Evolutionary conservation across 1,140 invertebrate genomes (phyloP).

Genomic region (Olivierus martensii): DNA sequence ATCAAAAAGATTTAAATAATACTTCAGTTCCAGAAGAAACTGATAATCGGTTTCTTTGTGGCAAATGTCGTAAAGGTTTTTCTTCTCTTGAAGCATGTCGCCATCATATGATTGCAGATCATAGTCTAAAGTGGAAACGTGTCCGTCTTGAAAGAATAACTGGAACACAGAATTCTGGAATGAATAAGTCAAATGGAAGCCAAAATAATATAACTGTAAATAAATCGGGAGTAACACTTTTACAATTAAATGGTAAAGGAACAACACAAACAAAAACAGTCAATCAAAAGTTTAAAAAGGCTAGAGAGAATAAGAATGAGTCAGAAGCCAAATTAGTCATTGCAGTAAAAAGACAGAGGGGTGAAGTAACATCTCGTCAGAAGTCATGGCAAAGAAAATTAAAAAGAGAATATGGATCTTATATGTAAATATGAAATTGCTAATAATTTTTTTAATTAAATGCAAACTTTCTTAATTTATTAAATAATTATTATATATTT

Average conservation of each 20-base stretch:
- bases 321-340: neutral
- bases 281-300: neutral
- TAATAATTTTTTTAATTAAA: neutral
- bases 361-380: conserved; percentile 1
- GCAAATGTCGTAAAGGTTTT: conserved; percentile 7
- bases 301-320: neutral
- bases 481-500: neutral
- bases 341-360: neutral
- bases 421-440: conserved; percentile 10
- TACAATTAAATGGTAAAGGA: neutral
- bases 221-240: neutral
- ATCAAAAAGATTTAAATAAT: neutral
- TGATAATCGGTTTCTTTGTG: neutral
- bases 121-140: neutral
- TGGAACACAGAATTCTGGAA: neutral
- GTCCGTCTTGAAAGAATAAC: neutral
- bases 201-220: neutral
- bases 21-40: neutral
- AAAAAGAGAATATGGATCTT: conserved; percentile 14
- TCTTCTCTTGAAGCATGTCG: neutral
- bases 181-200: neutral
- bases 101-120: neutral
- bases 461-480: neutral
- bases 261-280: neutral
- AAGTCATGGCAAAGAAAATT: conserved; percentile 17